Percentiles rank a stretch among this genome's conserved stretches.
These are phyloP conservation scores for Diabrotica undecimpunctata DNA, from an alignment of 1,140 invertebrate genomes.

Conservation along the genomic window DNA sequence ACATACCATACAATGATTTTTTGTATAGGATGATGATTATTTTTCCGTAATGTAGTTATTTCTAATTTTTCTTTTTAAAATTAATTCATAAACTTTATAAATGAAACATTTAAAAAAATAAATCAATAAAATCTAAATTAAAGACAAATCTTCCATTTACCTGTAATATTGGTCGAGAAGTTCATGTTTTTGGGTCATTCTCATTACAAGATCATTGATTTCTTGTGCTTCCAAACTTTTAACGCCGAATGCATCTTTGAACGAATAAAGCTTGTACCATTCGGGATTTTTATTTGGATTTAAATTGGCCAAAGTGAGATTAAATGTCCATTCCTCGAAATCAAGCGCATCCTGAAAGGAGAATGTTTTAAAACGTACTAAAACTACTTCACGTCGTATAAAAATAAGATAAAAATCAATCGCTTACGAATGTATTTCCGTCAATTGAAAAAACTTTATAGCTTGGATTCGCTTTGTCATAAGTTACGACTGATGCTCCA, in stretches of 20 bases:
- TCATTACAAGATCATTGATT: conserved; percentile 50
- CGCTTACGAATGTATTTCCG: conserved; percentile 57
- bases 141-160: conserved; percentile 22
- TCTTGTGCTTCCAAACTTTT: conserved; percentile 49
- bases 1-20: no score
- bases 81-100: no score
- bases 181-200: conserved; percentile 48
- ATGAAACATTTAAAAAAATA: no score
- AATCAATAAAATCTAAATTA: no score
- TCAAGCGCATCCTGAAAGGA: conserved; percentile 60
- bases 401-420: not conserved
- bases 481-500: conserved; percentile 64
- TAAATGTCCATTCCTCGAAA: conserved; percentile 70
- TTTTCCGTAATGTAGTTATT: no score
- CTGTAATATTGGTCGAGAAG: conserved; percentile 37
- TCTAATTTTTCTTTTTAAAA: no score
- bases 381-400: no score
- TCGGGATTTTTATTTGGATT: conserved; percentile 40
- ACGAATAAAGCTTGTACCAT: conserved; percentile 68
- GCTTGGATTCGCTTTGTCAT: conserved; percentile 65
- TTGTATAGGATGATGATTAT: no score
- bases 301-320: conserved; percentile 74
- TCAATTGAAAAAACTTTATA: conserved; percentile 74
- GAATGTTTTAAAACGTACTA: not conserved
- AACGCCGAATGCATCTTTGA: conserved; percentile 61